A percentile compares a stretch with the other conserved stretches of the same genome.
Conservation (phyloP, 1,140 invertebrate genomes). For the Globodera ellingtonae region DNA sequence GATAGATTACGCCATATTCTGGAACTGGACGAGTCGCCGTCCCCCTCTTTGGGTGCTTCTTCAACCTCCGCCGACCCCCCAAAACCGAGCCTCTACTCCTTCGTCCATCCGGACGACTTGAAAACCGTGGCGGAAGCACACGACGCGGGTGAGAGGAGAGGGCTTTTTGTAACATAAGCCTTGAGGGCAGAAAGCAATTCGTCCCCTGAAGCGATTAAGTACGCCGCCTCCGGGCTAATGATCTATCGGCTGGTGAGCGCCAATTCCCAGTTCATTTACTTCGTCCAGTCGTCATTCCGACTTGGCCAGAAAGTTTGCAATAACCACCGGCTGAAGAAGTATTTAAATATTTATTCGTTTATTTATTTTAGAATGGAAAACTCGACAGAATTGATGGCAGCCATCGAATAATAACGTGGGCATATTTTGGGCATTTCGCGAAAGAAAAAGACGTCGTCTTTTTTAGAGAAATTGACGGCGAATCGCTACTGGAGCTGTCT, state of each 20-base stretch:
- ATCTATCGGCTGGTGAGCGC: slow-evolving; percentile 79
- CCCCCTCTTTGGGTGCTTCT: slow-evolving; percentile 87
- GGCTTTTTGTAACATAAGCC: too few species aligned
- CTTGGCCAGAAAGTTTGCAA: slow-evolving; percentile 81
- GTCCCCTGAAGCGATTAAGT: slow-evolving; percentile 84
- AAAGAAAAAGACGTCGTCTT: background rate
- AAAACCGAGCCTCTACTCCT: slow-evolving; percentile 76
- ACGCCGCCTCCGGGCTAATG: slow-evolving; percentile 94
- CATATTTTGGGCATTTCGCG: background rate
- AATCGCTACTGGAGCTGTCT: slow-evolving; percentile 52
- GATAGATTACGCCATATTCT: slow-evolving; percentile 32
- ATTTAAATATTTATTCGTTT: background rate
- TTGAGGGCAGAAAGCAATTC: too few species aligned
- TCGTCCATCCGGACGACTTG: slow-evolving; percentile 94
- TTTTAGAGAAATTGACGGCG: slow-evolving; percentile 56
- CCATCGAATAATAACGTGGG: slow-evolving; percentile 70
- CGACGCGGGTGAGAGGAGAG: slow-evolving; percentile 86
- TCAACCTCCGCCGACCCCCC: slow-evolving; percentile 83
- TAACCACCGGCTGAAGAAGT: background rate
- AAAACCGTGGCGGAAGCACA: slow-evolving; percentile 97
- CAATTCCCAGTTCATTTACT: slow-evolving; percentile 85
- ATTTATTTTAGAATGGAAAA: slow-evolving; percentile 78
- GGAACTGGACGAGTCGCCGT: slow-evolving; percentile 72
- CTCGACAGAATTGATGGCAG: slow-evolving; percentile 97
- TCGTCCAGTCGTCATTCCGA: slow-evolving; percentile 93